These are phyloP conservation scores for Synodontis membranacea DNA, from an alignment of 2,113 vertebrate species.

Conservation along the genomic window DNA sequence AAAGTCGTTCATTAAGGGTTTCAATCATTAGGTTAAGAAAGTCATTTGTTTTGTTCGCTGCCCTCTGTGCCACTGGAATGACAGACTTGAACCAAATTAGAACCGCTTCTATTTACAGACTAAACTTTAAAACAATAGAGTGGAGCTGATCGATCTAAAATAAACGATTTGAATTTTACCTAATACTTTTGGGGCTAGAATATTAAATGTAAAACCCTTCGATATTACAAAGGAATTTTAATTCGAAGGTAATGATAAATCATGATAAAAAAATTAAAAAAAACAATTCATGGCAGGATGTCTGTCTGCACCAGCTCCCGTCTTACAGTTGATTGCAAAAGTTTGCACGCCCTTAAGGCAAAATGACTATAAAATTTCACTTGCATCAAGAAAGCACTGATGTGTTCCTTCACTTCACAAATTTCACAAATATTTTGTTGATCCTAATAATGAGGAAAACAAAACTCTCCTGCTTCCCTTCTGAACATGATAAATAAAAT, in stretches of 20 bases:
- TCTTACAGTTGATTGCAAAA: background rate
- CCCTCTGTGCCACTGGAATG: background rate
- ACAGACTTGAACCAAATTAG: constrained; percentile 1
- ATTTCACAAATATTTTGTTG: background rate
- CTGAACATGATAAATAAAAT: background rate
- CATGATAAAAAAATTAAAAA: too few relatives aligned
- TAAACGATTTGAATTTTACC: background rate
- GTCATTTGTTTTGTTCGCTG: background rate
- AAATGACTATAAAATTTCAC: too few relatives aligned
- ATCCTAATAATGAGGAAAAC: background rate
- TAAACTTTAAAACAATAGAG: background rate
- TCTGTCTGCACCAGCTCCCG: background rate
- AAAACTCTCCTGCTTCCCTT: background rate
- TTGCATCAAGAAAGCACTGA: too few relatives aligned
- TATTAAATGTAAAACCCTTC: background rate
- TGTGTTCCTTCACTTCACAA: background rate
- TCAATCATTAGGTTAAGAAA: constrained; percentile 31
- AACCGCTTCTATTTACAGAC: background rate
- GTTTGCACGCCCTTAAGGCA: too few relatives aligned
- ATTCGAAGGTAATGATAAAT: too few relatives aligned
- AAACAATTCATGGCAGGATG: background rate
- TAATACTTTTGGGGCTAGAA: background rate
- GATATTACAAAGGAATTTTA: background rate
- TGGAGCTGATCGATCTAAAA: background rate
- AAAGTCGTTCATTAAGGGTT: constrained; percentile 41